A percentile compares a stretch with the other conserved stretches of the same genome.
Conservation (phyloP, 2,113 vertebrate species). For the Cyanoliseus patagonus region DNA sequence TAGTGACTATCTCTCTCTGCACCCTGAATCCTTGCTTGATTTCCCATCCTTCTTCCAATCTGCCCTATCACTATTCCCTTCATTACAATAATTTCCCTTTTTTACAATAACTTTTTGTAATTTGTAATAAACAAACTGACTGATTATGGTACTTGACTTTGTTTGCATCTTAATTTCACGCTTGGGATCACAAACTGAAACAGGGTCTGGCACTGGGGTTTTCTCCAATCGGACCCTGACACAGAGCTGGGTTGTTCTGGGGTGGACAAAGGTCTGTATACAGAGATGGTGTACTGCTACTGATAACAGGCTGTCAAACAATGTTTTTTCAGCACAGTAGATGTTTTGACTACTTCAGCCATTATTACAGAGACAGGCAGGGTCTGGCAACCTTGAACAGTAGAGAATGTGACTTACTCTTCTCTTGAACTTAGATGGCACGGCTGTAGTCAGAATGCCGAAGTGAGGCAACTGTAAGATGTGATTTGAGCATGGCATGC, state of each 20-base stretch:
- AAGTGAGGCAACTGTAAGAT: background rate
- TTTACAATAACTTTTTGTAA: background rate
- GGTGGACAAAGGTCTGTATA: fast-evolving
- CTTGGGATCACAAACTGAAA: background rate
- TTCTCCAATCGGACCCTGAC: background rate
- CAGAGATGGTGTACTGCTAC: background rate
- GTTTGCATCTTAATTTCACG: background rate
- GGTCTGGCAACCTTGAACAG: background rate
- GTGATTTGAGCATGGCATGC: background rate
- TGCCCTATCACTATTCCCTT: background rate
- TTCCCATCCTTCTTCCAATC: background rate
- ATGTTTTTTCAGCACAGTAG: background rate
- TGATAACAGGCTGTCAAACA: background rate
- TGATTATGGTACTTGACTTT: background rate
- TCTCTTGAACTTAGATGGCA: background rate
- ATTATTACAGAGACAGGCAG: background rate
- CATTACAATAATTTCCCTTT: background rate
- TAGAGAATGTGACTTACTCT: background rate
- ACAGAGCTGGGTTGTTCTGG: background rate
- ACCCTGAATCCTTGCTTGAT: background rate
- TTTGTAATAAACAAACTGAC: background rate
- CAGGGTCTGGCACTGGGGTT: background rate
- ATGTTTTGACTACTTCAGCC: background rate
- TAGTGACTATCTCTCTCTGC: background rate
- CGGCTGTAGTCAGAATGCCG: background rate